Percentiles rank a stretch among this genome's conserved stretches.
These are phyloP conservation scores for Rhyacophila brunnea DNA, from an alignment of 1,140 invertebrate genomes.

Conservation along the genomic window DNA sequence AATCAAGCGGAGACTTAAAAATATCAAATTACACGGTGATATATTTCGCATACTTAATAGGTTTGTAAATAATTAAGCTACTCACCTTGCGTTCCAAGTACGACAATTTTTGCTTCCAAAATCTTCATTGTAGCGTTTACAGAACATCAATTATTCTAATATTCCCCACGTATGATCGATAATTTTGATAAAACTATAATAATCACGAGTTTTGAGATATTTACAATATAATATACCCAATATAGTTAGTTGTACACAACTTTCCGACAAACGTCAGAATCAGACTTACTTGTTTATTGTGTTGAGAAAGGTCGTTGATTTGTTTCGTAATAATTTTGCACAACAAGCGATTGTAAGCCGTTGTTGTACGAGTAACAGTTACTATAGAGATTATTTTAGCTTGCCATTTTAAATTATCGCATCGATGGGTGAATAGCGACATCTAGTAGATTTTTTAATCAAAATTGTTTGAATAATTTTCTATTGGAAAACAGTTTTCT, in stretches of 20 bases:
- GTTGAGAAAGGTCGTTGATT: no score
- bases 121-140: slow-evolving; percentile 57
- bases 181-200: background rate
- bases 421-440: no score
- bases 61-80: slow-evolving; percentile 13
- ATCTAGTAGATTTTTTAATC: no score
- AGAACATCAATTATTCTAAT: slow-evolving; percentile 4
- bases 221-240: background rate
- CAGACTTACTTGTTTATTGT: slow-evolving; percentile 1
- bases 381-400: no score
- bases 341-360: no score
- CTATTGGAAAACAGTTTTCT: no score
- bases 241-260: background rate
- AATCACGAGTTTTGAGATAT: background rate
- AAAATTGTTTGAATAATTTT: no score
- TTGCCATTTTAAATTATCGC: no score
- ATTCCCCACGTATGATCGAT: background rate
- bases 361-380: no score
- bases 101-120: slow-evolving; percentile 79
- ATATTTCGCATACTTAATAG: slow-evolving; percentile 5
- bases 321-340: no score
- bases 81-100: slow-evolving; percentile 78
- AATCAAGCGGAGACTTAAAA: slow-evolving; percentile 4
- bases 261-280: slow-evolving; percentile 1
- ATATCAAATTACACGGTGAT: slow-evolving; percentile 10